Conservation (phyloP, 2,113 vertebrate species). For the Paratilapia polleni region DNA sequence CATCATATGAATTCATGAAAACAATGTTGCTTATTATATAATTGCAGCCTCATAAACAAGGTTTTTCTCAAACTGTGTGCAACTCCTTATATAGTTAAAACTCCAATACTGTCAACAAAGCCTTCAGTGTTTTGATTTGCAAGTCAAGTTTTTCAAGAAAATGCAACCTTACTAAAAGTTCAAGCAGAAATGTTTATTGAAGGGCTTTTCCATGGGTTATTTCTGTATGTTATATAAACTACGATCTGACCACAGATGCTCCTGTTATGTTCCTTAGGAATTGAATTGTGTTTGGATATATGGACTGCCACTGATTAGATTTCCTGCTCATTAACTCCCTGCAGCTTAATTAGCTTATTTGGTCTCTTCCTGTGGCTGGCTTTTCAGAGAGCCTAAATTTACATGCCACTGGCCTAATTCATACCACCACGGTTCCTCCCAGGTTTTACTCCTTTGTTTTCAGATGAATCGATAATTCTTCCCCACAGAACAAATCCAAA, state of each 20-base stretch:
- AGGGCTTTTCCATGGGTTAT: slow-evolving; percentile 27
- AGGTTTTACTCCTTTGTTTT: slow-evolving; percentile 24
- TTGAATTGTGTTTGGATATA: slow-evolving; percentile 36
- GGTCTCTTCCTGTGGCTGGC: slow-evolving; percentile 46
- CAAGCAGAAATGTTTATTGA: slow-evolving; percentile 5
- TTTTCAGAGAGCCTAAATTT: slow-evolving; percentile 5
- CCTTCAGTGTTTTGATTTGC: background rate
- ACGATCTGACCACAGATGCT: slow-evolving; percentile 23
- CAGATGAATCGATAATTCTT: slow-evolving; percentile 28
- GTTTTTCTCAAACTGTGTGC: slow-evolving; percentile 23
- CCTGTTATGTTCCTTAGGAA: slow-evolving; percentile 22
- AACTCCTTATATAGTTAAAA: slow-evolving; percentile 22
- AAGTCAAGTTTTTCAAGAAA: background rate
- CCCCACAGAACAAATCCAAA: slow-evolving; percentile 1
- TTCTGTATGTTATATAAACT: slow-evolving; percentile 17
- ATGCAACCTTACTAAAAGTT: slow-evolving; percentile 12
- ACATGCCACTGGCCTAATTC: slow-evolving; percentile 13
- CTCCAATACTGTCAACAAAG: background rate
- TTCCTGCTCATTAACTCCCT: slow-evolving; percentile 51
- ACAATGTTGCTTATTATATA: slow-evolving; percentile 13
- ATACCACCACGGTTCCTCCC: slow-evolving; percentile 2
- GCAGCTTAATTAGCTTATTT: slow-evolving; percentile 44
- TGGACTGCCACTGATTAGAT: slow-evolving; percentile 33
- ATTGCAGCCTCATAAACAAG: slow-evolving; percentile 27
- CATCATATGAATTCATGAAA: slow-evolving; percentile 1